Conservation (phyloP, 2,888 invertebrate genomes). For the Ommatoiulus sabulosus region DNA sequence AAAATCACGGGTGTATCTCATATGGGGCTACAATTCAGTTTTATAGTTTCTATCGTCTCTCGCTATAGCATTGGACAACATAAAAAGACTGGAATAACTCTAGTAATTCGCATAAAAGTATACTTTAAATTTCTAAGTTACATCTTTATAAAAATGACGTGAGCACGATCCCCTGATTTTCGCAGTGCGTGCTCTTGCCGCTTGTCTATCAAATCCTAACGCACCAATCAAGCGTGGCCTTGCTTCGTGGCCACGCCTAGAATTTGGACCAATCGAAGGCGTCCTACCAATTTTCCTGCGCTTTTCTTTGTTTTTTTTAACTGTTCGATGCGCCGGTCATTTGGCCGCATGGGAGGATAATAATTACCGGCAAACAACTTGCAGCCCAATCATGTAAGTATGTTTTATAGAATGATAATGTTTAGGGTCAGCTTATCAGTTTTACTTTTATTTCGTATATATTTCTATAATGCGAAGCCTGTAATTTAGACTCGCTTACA, state of each 20-base stretch:
- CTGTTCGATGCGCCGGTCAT: background rate
- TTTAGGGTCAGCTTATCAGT: background rate
- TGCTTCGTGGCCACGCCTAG: background rate
- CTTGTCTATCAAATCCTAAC: background rate
- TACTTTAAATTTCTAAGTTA: too few relatives aligned
- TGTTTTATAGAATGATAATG: background rate
- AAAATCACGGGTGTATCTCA: too few relatives aligned
- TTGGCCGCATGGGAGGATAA: slow-evolving; percentile 4
- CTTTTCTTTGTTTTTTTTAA: background rate
- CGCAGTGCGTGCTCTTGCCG: background rate
- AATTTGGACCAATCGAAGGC: background rate
- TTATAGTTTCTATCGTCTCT: too few relatives aligned
- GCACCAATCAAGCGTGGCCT: background rate
- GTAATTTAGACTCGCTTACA: background rate
- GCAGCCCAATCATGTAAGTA: background rate
- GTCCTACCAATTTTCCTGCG: background rate
- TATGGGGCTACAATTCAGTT: too few relatives aligned
- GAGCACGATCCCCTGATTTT: too few relatives aligned
- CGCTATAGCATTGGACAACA: too few relatives aligned
- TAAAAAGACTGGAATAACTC: too few relatives aligned
- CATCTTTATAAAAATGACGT: too few relatives aligned
- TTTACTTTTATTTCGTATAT: background rate
- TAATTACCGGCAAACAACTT: background rate
- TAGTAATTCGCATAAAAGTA: too few relatives aligned
- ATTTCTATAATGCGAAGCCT: background rate